Conservation (phyloP, 2,888 invertebrate genomes). For the Bunonema sp. region DNA sequence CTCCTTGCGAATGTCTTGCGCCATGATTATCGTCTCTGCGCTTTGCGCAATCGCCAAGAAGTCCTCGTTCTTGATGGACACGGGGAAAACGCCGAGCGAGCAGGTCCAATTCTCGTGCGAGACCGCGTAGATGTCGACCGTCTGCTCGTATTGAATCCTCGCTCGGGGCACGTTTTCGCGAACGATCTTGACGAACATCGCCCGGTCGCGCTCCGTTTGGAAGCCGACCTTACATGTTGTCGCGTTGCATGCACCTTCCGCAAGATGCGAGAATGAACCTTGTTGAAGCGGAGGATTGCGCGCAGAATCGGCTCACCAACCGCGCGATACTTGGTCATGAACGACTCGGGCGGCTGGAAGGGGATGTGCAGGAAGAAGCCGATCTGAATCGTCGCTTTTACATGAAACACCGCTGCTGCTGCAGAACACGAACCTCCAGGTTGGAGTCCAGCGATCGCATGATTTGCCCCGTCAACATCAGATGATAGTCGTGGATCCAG, state of each 20-base stretch:
- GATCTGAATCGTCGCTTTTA: constrained; percentile 8
- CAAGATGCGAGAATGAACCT: constrained; percentile 8
- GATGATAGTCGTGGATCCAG: constrained; percentile 38
- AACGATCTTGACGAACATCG: constrained; percentile 22
- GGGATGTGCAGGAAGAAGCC: constrained; percentile 38
- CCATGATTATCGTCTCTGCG: constrained; percentile 12
- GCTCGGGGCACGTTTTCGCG: constrained; percentile 14
- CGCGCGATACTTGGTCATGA: constrained; percentile 27
- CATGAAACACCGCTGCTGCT: neutral
- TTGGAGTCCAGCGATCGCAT: constrained; percentile 29
- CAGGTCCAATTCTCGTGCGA: constrained; percentile 25
- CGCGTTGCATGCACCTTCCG: neutral
- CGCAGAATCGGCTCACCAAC: constrained; percentile 28
- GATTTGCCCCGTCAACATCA: constrained; percentile 32
- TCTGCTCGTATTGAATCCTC: constrained; percentile 19
- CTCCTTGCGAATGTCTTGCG: constrained; percentile 17
- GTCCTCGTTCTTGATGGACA: constrained; percentile 35
- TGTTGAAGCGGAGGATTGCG: constrained; percentile 26
- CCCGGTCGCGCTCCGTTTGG: constrained; percentile 31
- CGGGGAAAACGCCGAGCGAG: constrained; percentile 34
- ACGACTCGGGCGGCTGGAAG: constrained; percentile 29
- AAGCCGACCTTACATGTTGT: constrained; percentile 22
- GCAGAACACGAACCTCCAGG: constrained; percentile 16
- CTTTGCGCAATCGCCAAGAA: constrained; percentile 22
- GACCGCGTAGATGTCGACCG: constrained; percentile 20